These are phyloP conservation scores for Trachymyrmex cornetzi DNA, from an alignment of 1,140 invertebrate species.

Conservation along the genomic window DNA sequence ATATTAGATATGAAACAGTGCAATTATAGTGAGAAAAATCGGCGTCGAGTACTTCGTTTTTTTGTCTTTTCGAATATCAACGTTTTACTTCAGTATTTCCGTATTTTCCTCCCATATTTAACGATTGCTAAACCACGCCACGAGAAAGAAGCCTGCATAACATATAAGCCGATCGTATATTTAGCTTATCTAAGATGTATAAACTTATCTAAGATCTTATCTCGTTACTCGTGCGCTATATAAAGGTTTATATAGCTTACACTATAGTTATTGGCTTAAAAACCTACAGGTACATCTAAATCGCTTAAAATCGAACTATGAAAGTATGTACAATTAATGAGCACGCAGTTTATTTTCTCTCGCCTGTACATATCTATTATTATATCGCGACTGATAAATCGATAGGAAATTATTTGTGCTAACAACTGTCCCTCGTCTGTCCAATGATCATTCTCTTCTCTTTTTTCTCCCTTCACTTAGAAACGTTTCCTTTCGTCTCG, in stretches of 20 bases:
- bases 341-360: background rate
- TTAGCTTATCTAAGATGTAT: conserved; percentile 27
- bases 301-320: conserved; percentile 23
- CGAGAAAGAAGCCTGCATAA: conserved; percentile 46
- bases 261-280: conserved; percentile 36
- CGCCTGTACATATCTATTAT: conserved; percentile 12
- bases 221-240: background rate
- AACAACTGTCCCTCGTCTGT: conserved; percentile 4
- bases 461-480: too few species aligned
- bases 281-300: conserved; percentile 35
- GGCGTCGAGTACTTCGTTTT: background rate
- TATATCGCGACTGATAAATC: conserved; percentile 32
- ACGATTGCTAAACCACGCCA: conserved; percentile 31
- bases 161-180: conserved; percentile 16
- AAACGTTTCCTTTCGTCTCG: background rate
- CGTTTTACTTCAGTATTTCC: background rate
- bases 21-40: conserved; percentile 26
- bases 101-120: conserved; percentile 24
- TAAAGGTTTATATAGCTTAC: conserved; percentile 16
- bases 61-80: background rate
- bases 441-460: background rate
- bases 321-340: conserved; percentile 53
- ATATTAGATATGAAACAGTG: conserved; percentile 1
- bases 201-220: conserved; percentile 20
- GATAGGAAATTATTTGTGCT: conserved; percentile 47